phyloP scores from a whole-genome alignment of 1,140 invertebrate species.

The Cotesia glomerata region DNA sequence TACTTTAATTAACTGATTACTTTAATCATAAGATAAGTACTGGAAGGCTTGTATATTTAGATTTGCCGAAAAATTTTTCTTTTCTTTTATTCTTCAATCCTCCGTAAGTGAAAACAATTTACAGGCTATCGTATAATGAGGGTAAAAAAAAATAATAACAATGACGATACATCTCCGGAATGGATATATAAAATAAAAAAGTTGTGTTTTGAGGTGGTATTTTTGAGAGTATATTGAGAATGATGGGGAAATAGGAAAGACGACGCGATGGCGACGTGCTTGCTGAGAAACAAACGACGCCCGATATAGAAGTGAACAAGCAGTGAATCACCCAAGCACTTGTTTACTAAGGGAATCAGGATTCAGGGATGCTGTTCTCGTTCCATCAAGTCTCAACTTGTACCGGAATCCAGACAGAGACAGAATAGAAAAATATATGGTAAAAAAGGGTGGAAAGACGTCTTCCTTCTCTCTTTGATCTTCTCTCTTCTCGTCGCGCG shows the following conservation, averaged over 20 bases:
- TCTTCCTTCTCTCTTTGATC: slow-evolving; percentile 15
- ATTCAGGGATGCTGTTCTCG: slow-evolving; percentile 47
- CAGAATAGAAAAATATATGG: slow-evolving; percentile 3
- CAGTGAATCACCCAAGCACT: slow-evolving; percentile 62
- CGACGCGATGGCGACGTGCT: slow-evolving; percentile 52
- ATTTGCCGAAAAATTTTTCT: too few species aligned
- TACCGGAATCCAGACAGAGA: not conserved
- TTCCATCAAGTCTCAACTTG: slow-evolving; percentile 18
- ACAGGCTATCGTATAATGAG: too few species aligned
- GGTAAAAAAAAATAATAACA: too few species aligned
- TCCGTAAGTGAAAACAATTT: too few species aligned
- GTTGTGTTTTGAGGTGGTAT: not conserved
- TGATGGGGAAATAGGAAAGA: slow-evolving; percentile 31
- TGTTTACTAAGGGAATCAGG: slow-evolving; percentile 62
- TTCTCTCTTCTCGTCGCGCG: slow-evolving; percentile 25
- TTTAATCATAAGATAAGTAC: too few species aligned
- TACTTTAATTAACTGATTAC: too few species aligned
- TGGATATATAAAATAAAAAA: too few species aligned
- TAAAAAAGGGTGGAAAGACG: not conserved
- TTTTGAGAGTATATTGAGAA: slow-evolving; percentile 32
- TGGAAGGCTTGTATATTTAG: too few species aligned
- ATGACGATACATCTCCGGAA: not conserved
- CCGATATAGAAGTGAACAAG: slow-evolving; percentile 58
- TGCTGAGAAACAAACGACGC: slow-evolving; percentile 57
- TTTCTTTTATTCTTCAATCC: too few species aligned